These are phyloP conservation scores for Penaeus indicus DNA, from an alignment of 1,140 invertebrate species.

Conservation along the genomic window DNA sequence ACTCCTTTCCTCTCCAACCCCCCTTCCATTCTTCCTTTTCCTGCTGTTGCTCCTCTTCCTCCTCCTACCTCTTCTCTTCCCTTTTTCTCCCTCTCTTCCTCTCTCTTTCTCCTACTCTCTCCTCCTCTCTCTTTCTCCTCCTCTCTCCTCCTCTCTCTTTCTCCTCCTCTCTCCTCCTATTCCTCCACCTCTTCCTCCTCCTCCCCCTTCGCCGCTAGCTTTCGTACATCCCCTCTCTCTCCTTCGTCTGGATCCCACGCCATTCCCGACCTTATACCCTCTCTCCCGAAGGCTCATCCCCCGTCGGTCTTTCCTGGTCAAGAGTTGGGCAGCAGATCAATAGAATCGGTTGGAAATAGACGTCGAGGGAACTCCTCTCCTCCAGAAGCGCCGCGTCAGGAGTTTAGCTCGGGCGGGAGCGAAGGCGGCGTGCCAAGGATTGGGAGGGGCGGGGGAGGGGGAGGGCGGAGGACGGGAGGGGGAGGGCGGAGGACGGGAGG, in stretches of 20 bases:
- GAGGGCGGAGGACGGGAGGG: not conserved
- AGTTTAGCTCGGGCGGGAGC: slow-evolving; percentile 37
- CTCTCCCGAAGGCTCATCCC: not conserved
- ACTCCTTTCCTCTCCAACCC: too few relatives aligned
- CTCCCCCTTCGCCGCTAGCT: not conserved
- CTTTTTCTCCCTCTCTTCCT: not conserved
- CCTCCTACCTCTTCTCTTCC: too few relatives aligned
- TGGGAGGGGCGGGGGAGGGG: not conserved
- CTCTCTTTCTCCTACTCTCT: not conserved
- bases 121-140: too few relatives aligned
- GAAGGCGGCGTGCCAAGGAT: slow-evolving; percentile 18
- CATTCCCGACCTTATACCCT: not conserved
- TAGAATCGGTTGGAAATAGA: slow-evolving; percentile 56
- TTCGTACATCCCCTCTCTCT: slow-evolving; percentile 1
- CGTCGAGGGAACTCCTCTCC: slow-evolving; percentile 37
- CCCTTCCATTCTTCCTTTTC: too few relatives aligned
- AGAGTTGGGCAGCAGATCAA: slow-evolving; percentile 55
- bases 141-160: too few relatives aligned
- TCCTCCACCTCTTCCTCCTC: not conserved
- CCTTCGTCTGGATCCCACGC: not conserved
- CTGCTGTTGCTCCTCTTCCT: too few relatives aligned
- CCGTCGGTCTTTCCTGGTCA: slow-evolving; percentile 21
- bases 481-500: too few relatives aligned
- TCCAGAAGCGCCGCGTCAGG: slow-evolving; percentile 52
- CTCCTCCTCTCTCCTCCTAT: not conserved